Base-by-base conservation (phyloP, 1,140 invertebrate genomes). In the Sycophila sp. region DNA sequence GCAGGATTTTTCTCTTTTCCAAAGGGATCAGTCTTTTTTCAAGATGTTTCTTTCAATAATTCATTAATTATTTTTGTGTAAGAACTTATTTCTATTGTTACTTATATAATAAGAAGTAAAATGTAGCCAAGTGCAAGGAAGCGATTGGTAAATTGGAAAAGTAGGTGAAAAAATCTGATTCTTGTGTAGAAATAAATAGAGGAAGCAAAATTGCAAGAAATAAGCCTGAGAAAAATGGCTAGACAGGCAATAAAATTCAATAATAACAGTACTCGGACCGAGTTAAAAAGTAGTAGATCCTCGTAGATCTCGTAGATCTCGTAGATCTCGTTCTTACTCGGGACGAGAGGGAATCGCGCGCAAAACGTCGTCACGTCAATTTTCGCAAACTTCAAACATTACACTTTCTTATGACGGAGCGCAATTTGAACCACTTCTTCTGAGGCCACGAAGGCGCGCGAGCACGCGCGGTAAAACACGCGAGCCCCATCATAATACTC, bases 381-480 rank as follows among this genome's bases (percentile, higher is more conserved):
- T 66, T 66, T 66, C 64, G 51, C 51, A 56, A 66, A 66, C 64
- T 66, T 56, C 51, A 56, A 66, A 67, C 65, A 67, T 67, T 67
- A 58, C 53, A 67, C 53, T 67, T 67, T 58, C 65, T 58, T 58
- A 58, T 19, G 7, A 11, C 22, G 24, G 11, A n/a, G 15, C 49
- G n/a, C 38, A 32, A 58, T 1, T n/a, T 47, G 40, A 67, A 67
- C 65, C 65, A 67, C 53, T 67, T 67, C 53, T 67, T 67, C n/a
- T 34, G 38, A 2, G 1, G 1, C 15, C 13, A 28, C 10, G 26
- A 62, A 17, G 13, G 4, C 58, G 24, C 22, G 36, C 58, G n/a
- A 10, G 17, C 17, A 10, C 30, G 11, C 32, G 19, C 26, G 45
- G 11, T 55, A 19, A 42, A 55, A 42, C 51, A 53, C 45, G 30